phyloP scores from a whole-genome alignment of 2,113 vertebrate species.

The Cyprinus carpio region DNA sequence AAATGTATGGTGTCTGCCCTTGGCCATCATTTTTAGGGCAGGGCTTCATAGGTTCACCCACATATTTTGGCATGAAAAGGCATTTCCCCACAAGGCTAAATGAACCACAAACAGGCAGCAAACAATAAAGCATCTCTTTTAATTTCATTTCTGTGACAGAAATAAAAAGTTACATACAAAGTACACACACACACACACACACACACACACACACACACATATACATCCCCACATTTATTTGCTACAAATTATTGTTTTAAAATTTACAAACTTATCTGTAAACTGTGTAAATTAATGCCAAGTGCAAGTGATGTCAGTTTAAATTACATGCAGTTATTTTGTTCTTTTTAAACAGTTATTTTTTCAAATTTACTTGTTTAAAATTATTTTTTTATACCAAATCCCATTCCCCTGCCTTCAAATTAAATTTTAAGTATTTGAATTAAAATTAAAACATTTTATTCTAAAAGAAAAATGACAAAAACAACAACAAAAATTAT shows the following conservation, averaged over 20 bases:
- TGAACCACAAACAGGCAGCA: neutral
- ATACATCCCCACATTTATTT: too few relatives aligned
- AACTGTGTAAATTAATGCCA: neutral
- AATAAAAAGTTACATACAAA: neutral
- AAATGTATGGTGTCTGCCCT: neutral
- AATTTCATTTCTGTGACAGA: neutral
- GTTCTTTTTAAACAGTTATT: too few relatives aligned
- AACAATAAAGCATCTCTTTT: neutral
- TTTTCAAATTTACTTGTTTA: neutral
- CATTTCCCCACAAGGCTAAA: neutral
- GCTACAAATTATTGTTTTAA: too few relatives aligned
- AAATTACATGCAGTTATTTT: neutral
- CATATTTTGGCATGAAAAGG: constrained; percentile 14
- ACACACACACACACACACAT: too few relatives aligned
- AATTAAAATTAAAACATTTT: neutral
- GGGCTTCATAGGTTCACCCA: neutral
- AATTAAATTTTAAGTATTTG: neutral
- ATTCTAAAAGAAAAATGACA: too few relatives aligned
- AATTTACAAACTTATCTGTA: neutral
- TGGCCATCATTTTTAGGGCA: neutral
- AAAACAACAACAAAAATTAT: too few relatives aligned
- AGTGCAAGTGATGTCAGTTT: neutral
- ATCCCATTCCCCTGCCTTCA: too few relatives aligned
- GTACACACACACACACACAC: too few relatives aligned
- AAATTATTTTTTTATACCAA: neutral